A percentile compares a stretch with the other conserved stretches of the same genome.
Evolutionary conservation across 2,113 vertebrate species (phyloP).

Genomic region (Hippopotamus amphibius): DNA sequence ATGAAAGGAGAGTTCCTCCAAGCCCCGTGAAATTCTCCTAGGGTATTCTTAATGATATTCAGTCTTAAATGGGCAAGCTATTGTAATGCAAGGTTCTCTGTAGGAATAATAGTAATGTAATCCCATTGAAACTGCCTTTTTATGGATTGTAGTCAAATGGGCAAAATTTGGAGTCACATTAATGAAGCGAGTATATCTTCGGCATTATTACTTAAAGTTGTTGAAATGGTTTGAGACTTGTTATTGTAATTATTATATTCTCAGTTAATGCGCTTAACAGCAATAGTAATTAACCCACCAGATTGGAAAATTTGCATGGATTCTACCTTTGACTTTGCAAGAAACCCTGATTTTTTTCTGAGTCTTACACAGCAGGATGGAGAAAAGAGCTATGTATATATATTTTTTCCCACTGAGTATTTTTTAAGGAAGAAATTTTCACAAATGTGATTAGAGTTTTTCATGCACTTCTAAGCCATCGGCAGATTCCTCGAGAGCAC

Average conservation of each 20-base stretch:
- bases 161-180: slow-evolving; percentile 83
- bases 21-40: slow-evolving; percentile 83
- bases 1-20: slow-evolving; percentile 86
- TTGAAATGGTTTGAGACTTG: slow-evolving; percentile 80
- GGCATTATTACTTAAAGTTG: slow-evolving; percentile 80
- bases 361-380: slow-evolving; percentile 40
- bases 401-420: background rate
- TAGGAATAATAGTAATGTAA: slow-evolving; percentile 86
- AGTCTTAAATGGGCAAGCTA: slow-evolving; percentile 84
- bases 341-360: slow-evolving; percentile 69
- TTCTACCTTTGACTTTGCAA: slow-evolving; percentile 72
- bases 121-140: slow-evolving; percentile 84
- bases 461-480: slow-evolving; percentile 27
- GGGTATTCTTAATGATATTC: slow-evolving; percentile 87
- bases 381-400: background rate
- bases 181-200: slow-evolving; percentile 81
- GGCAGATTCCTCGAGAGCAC: slow-evolving; percentile 50
- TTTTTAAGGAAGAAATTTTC: slow-evolving; percentile 52
- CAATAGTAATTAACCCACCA: slow-evolving; percentile 81
- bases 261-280: slow-evolving; percentile 83
- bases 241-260: slow-evolving; percentile 81
- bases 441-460: background rate
- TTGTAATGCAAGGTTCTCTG: slow-evolving; percentile 82
- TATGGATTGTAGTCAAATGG: slow-evolving; percentile 82
- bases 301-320: slow-evolving; percentile 81